These are phyloP conservation scores for Triplophysa rosa DNA, from an alignment of 2,113 vertebrate genomes.

Conservation along the genomic window DNA sequence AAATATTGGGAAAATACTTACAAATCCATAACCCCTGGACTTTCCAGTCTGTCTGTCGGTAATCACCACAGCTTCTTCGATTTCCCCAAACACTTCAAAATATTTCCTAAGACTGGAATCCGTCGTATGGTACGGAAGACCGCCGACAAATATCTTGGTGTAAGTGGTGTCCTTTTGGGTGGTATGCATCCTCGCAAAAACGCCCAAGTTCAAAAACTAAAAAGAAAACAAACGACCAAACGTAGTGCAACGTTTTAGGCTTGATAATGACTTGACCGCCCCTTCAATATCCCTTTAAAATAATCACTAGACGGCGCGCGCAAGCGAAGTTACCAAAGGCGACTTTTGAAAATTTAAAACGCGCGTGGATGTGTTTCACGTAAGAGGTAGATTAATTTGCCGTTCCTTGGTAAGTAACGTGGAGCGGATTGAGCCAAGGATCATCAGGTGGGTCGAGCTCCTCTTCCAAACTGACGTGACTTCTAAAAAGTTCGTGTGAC, in stretches of 20 bases:
- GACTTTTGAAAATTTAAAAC: slow-evolving; percentile 38
- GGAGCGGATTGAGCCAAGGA: slow-evolving; percentile 71
- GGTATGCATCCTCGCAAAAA: slow-evolving; percentile 88
- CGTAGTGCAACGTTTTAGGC: slow-evolving; percentile 73
- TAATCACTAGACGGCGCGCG: neutral
- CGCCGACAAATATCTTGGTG: slow-evolving; percentile 98
- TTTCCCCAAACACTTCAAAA: slow-evolving; percentile 97
- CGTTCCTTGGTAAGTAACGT: slow-evolving; percentile 56
- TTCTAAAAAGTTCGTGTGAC: slow-evolving; percentile 66
- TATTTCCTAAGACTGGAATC: slow-evolving; percentile 98
- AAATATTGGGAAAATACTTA: slow-evolving; percentile 87
- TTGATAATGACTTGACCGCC: slow-evolving; percentile 47
- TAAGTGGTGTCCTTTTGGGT: slow-evolving; percentile 98
- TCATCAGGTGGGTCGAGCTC: slow-evolving; percentile 72
- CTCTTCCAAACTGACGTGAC: slow-evolving; percentile 71
- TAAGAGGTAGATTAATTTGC: slow-evolving; percentile 71
- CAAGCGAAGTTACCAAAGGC: slow-evolving; percentile 15
- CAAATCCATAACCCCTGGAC: slow-evolving; percentile 96
- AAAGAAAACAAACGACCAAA: slow-evolving; percentile 45
- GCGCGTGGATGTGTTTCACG: slow-evolving; percentile 52
- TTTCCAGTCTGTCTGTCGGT: slow-evolving; percentile 97
- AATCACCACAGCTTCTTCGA: slow-evolving; percentile 97
- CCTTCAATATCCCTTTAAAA: slow-evolving; percentile 47
- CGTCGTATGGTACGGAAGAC: slow-evolving; percentile 96
- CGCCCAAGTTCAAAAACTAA: slow-evolving; percentile 70